phyloP scores from a whole-genome alignment of 2,113 vertebrate species.

The Carlito syrichta region DNA sequence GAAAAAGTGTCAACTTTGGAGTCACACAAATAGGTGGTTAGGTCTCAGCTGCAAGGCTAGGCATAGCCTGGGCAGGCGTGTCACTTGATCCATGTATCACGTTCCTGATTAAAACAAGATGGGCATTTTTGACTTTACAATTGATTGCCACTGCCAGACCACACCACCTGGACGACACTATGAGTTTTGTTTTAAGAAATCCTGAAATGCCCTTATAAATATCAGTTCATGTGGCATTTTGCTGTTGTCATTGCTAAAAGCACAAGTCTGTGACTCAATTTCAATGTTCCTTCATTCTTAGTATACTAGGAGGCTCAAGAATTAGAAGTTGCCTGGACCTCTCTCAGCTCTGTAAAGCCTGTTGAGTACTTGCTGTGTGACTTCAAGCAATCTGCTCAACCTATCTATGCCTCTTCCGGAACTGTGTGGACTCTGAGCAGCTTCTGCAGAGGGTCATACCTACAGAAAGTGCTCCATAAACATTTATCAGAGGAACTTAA shows the following conservation, averaged over 20 bases:
- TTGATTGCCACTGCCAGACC: not conserved
- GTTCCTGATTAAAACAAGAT: not conserved
- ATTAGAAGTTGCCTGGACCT: not conserved
- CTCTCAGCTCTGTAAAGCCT: not conserved
- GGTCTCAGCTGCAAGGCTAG: not conserved
- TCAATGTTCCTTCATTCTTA: not conserved
- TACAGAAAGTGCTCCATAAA: not conserved
- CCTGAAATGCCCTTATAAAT: not conserved
- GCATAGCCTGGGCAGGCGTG: not conserved
- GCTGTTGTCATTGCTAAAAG: not conserved
- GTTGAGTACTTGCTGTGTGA: not conserved
- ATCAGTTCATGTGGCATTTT: not conserved
- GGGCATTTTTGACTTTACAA: not conserved
- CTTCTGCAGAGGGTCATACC: not conserved
- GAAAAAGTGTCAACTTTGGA: not conserved
- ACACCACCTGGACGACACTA: not conserved
- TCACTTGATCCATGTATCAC: not conserved
- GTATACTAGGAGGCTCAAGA: not conserved
- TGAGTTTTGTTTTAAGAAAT: not conserved
- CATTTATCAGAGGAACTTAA: not conserved
- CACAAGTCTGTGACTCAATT: not conserved
- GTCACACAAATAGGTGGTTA: not conserved
- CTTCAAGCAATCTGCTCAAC: not conserved
- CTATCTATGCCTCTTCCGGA: not conserved
- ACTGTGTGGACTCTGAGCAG: not conserved